A percentile compares a stretch with the other conserved stretches of the same genome.
phyloP scores from a whole-genome alignment of 2,797 vertebrate species.

The Syndactyla subalaris region DNA sequence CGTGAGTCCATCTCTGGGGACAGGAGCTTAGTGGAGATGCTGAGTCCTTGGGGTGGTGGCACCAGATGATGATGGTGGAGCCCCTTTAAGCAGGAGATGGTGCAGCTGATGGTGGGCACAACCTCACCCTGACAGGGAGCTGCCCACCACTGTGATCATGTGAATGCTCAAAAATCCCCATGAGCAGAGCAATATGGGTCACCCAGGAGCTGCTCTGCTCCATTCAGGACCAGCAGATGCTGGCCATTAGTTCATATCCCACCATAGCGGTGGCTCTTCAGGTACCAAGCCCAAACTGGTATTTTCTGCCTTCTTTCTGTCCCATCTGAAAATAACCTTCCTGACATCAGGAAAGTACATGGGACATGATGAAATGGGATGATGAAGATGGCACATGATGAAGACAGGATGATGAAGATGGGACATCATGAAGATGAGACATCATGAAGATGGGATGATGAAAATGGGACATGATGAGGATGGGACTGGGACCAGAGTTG shows the following conservation, averaged over 20 bases:
- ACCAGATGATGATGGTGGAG: background rate
- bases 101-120: background rate
- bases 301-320: background rate
- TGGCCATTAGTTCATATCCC: background rate
- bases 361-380: background rate
- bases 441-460: background rate
- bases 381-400: background rate
- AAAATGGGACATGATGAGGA: background rate
- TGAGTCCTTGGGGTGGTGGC: background rate
- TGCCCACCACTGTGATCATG: background rate
- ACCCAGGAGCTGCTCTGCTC: background rate
- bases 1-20: background rate
- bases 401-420: background rate
- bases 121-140: background rate
- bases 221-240: background rate
- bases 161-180: background rate
- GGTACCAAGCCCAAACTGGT: background rate
- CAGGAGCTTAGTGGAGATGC: background rate
- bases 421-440: background rate
- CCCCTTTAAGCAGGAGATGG: background rate
- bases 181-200: background rate
- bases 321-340: background rate
- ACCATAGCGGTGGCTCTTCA: background rate
- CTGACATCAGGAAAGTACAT: background rate
- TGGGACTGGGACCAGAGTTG: rapidly evolving